Base-by-base conservation (phyloP, 2,888 invertebrate genomes). In the Cephus spinipes region DNA sequence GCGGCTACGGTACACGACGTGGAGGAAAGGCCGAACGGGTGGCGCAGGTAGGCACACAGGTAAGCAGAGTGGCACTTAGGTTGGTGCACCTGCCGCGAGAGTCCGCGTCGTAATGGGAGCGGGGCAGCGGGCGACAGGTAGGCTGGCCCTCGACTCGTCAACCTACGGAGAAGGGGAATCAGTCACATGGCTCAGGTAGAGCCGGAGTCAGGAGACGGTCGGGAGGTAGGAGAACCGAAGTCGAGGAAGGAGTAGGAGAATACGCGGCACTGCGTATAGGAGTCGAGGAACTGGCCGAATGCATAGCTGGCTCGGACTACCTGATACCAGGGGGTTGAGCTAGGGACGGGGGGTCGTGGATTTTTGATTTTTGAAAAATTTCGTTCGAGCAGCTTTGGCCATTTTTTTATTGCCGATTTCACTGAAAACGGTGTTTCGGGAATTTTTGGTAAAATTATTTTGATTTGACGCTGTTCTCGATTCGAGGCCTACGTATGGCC, bases 41-140 rank as follows among this genome's bases (percentile, higher is more conserved):
- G 74, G 83, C 86, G 83, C 86, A 88, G 85, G 87, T 87, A 86
- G 87, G 87, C 87, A 74, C 76, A 68, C 76, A 73, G 77, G 77
- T 75, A 35, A 1, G 75, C 75, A 86, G 87, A 88, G 89, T 88
- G 86, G 89, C 89, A 89, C 88, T 89, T 86, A 85, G 88, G 88
- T 90, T 90, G 88, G 89, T 91, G 91, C 91, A 91, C 91, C 91
- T 91, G 91, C 91, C 91, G 91, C 90, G 90, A 90, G 90, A 91
- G 91, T 90, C 89, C 90, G 91, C 91, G 91, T 87, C 88, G 90
- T 90, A 91, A 91, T 91, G 91, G 90, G 90, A 90, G 90, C 90
- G 90, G 89, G 90, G 90, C 88, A 89, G 86, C 90, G 91, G 90
- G 89, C 88, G 90, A 90, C 91, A 91, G 91, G 91, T 91, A 91